Base-by-base conservation (phyloP, 1,140 invertebrate species). In the Eurytemora carolleeae region DNA sequence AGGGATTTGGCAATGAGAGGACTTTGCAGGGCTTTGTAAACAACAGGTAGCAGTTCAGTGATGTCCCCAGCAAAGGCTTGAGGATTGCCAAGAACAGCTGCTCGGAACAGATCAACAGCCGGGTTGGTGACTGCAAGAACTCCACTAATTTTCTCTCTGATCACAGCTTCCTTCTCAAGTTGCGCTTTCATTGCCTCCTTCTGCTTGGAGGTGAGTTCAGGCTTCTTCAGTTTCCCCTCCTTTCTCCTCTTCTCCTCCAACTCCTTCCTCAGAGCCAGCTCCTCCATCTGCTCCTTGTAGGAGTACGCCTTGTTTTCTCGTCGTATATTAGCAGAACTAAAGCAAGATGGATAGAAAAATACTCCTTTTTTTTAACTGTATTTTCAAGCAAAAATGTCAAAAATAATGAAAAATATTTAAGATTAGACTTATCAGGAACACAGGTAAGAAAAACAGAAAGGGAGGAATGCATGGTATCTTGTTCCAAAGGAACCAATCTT, bases 291-390 rank as follows among this genome's bases (percentile, higher is more conserved):
- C 67, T 98, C 94, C 70, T 94, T 92, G 70, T 91, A 95, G 18
- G 89, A 93, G 71, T 98, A 98, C 1, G 83, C 86, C 75, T 96
- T 98, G 70, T 87, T 97, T 69, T 98, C 93, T 52, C 92, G 77
- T n/a, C n/a, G n/a, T n/a, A n/a, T n/a, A n/a, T n/a, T n/a, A n/a
- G n/a, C n/a, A n/a, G n/a, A n/a, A n/a, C n/a, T n/a, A n/a, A n/a
- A n/a, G n/a, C n/a, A n/a, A n/a, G n/a, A n/a, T n/a, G n/a, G n/a
- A n/a, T n/a, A n/a, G n/a, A n/a, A n/a, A n/a, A n/a, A n/a, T n/a
- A n/a, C n/a, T n/a, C n/a, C n/a, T n/a, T n/a, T n/a, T n/a, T n/a
- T n/a, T n/a, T n/a, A n/a, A n/a, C n/a, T n/a, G n/a, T n/a, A n/a
- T n/a, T n/a, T n/a, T n/a, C n/a, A n/a, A n/a, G n/a, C n/a, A n/a